Evolutionary conservation across 2,797 vertebrate species (phyloP), one percentile per base, ranked within the genome.

Genomic region (Coregonus suidteri): DNA sequence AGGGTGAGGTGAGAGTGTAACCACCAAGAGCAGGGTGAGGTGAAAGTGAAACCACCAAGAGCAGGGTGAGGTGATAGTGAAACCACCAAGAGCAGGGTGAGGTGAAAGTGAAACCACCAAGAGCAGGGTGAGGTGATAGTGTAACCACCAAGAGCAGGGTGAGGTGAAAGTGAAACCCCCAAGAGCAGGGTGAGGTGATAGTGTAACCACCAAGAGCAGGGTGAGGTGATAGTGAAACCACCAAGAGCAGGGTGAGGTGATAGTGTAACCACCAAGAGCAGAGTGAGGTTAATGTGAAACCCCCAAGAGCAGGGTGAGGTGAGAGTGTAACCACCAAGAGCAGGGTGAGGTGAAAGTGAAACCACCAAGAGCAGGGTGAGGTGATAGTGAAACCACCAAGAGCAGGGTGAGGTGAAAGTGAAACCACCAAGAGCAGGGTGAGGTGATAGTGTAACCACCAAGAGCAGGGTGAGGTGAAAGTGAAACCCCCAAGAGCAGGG

Each of bases 331-430:
- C 35, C 35, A 25, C 90, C 89, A 85, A 79, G 35, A 37, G 35
- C 35, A 37, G 35, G 5, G 35, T 37, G 35, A 37, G 35, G 4
- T 37, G 4, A 4, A 1, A 37, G 4, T 37, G 35, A 6, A 37
- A 37, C 35, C 35, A 25, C 90, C 89, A 85, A 79, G 35, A 37
- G 35, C 35, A 37, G 35, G 5, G 35, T 37, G 35, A 37, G 35
- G 4, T 37, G 4, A 4, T 0, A 37, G 4, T 37, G 35, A 6
- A 37, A 37, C 35, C 35, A 25, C 90, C 89, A 85, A 79, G 35
- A 37, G 35, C 35, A 37, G 35, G 5, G 35, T 37, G 35, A 37
- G 35, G 4, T 37, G 4, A 4, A 5, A 37, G 4, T 37, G 35
- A 37, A 37, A 37, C 35, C 35, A 25, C 90, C 89, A 85, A 79